Percentiles rank a stretch among this genome's conserved stretches.
phyloP scores from a whole-genome alignment of 2,797 vertebrate species.

The Lutjanus campechanus region DNA sequence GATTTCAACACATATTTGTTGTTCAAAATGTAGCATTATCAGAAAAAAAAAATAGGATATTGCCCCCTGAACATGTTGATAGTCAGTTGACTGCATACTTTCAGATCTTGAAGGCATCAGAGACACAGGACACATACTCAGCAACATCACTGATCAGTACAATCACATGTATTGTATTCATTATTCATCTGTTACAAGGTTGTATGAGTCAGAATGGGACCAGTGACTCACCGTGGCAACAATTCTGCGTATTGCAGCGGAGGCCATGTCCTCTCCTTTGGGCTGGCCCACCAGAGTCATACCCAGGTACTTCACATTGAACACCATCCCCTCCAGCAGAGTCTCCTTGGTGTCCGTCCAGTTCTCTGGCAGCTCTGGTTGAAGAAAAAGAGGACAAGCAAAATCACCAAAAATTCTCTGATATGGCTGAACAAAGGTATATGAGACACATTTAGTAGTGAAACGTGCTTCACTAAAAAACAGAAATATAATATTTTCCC shows the following conservation, averaged over 20 bases:
- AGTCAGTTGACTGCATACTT: too few species aligned
- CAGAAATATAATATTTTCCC: too few species aligned
- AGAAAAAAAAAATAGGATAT: too few species aligned
- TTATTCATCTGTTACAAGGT: background rate
- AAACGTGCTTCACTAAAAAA: background rate
- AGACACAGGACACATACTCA: too few species aligned
- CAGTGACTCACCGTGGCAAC: conserved; percentile 88
- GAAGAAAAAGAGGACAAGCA: conserved; percentile 4
- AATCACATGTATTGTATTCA: too few species aligned
- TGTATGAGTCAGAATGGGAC: background rate
- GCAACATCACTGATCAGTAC: too few species aligned
- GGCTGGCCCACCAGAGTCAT: conserved; percentile 94
- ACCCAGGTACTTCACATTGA: conserved; percentile 93
- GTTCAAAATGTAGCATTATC: too few species aligned
- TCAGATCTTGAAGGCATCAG: too few species aligned
- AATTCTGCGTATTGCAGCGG: conserved; percentile 92
- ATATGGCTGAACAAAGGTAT: background rate
- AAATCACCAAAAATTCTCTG: background rate
- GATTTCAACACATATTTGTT: too few species aligned
- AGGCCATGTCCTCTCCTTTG: conserved; percentile 95
- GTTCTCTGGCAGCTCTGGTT: conserved; percentile 90
- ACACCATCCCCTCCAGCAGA: conserved; percentile 91
- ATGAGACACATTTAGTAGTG: fast-evolving
- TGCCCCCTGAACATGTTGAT: too few species aligned
- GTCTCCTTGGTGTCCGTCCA: conserved; percentile 94